Percentiles rank a stretch among this genome's conserved stretches.
phyloP scores from a whole-genome alignment of 2,888 invertebrate species.

The Campoletis raptor region DNA sequence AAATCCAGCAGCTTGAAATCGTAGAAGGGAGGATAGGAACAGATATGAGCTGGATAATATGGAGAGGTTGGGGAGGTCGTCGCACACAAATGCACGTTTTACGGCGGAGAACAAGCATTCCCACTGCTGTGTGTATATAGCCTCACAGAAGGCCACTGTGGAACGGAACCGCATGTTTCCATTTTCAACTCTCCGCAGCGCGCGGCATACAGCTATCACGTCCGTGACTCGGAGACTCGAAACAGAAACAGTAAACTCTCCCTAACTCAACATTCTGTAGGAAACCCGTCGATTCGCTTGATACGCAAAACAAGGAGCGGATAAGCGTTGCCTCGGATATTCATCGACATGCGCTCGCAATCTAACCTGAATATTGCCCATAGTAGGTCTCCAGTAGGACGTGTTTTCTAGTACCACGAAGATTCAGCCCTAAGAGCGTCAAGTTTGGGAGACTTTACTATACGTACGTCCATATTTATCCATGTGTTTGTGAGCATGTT shows the following conservation, averaged over 20 bases:
- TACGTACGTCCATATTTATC: not conserved
- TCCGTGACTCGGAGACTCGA: constrained; percentile 31
- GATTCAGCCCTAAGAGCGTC: not conserved
- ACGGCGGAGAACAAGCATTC: constrained; percentile 47
- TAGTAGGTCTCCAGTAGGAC: no score
- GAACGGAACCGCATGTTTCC: constrained; percentile 60
- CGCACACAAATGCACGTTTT: constrained; percentile 51
- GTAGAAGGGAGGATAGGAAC: constrained; percentile 24
- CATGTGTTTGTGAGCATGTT: not conserved
- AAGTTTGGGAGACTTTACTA: not conserved
- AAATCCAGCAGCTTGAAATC: constrained; percentile 41
- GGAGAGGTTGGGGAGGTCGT: constrained; percentile 52
- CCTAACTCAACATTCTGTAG: not conserved
- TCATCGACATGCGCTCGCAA: not conserved
- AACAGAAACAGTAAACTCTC: not conserved
- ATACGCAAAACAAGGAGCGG: not conserved
- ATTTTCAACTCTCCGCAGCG: constrained; percentile 57
- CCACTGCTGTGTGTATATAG: constrained; percentile 51
- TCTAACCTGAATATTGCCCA: not conserved
- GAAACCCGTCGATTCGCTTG: no score
- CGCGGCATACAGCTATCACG: constrained; percentile 50
- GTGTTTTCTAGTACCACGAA: no score
- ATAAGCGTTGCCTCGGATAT: not conserved
- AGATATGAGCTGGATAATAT: not conserved
- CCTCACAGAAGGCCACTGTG: constrained; percentile 47